Conservation (phyloP, 2,888 invertebrate genomes). For the Phaedon cochleariae region DNA sequence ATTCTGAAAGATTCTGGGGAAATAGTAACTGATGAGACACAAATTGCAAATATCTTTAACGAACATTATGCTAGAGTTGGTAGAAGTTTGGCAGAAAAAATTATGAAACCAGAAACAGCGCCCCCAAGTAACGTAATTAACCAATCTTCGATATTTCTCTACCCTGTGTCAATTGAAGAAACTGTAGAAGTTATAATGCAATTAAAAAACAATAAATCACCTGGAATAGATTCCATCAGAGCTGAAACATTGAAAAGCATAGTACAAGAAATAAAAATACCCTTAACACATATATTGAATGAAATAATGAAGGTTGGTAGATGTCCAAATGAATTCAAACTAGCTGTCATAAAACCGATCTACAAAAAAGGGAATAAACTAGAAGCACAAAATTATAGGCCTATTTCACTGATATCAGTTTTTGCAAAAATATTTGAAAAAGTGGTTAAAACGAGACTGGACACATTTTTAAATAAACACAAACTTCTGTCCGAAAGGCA, state of each 20-base stretch:
- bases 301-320: background rate
- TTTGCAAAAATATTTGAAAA: background rate
- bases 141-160: background rate
- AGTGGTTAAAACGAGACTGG: background rate
- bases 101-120: background rate
- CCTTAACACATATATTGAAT: background rate
- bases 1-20: background rate
- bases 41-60: background rate
- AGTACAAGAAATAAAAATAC: background rate
- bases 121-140: background rate
- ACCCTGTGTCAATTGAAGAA: background rate
- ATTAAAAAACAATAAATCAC: constrained; percentile 2
- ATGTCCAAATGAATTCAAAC: too few relatives aligned
- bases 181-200: background rate
- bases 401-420: background rate
- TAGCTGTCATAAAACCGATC: background rate
- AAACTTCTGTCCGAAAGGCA: background rate
- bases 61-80: constrained; percentile 2
- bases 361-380: background rate
- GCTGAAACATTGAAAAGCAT: too few relatives aligned
- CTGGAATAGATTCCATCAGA: background rate
- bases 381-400: background rate
- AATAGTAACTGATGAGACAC: background rate
- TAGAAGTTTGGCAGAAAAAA: background rate
- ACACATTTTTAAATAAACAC: background rate